These are phyloP conservation scores for Caenorhabditis plicata DNA, from an alignment of 2,888 invertebrate species.

Conservation along the genomic window DNA sequence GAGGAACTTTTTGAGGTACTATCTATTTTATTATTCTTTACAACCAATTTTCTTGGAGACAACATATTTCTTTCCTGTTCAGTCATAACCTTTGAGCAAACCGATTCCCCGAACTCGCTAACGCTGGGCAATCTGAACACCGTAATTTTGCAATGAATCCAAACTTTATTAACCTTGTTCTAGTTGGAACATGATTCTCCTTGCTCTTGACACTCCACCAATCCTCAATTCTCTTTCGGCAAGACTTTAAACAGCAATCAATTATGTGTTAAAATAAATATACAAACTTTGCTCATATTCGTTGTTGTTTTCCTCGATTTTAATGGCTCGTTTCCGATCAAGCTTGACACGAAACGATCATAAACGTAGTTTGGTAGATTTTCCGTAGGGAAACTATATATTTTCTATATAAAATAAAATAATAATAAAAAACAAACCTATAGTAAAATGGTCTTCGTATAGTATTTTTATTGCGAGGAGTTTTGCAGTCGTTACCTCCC, in stretches of 20 bases:
- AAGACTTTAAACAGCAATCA: too few species aligned
- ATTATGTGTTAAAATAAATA: too few species aligned
- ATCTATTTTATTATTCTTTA: neutral
- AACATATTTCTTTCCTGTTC: conserved; percentile 16
- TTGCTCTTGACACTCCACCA: conserved; percentile 17
- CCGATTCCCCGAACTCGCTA: conserved; percentile 32
- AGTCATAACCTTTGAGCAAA: conserved; percentile 24
- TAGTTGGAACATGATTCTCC: conserved; percentile 11
- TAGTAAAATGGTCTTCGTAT: conserved; percentile 13
- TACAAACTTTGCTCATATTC: conserved; percentile 20
- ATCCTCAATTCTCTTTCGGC: conserved; percentile 16
- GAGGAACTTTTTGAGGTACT: too few species aligned
- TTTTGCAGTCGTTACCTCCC: conserved; percentile 1
- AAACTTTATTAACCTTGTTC: neutral
- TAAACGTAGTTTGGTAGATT: conserved; percentile 25
- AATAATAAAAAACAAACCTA: conserved; percentile 2
- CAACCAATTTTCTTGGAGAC: conserved; percentile 25
- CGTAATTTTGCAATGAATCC: neutral
- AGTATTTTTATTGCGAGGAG: conserved; percentile 6
- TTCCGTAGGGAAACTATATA: conserved; percentile 23
- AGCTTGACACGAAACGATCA: conserved; percentile 10
- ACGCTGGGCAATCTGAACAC: conserved; percentile 27
- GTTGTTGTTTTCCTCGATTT: neutral
- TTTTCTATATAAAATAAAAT: neutral
- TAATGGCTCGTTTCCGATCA: conserved; percentile 11